These are phyloP conservation scores for Zoroaster sp. DNA, from an alignment of 53 echinoderm and acorn worm species.

Conservation along the genomic window DNA sequence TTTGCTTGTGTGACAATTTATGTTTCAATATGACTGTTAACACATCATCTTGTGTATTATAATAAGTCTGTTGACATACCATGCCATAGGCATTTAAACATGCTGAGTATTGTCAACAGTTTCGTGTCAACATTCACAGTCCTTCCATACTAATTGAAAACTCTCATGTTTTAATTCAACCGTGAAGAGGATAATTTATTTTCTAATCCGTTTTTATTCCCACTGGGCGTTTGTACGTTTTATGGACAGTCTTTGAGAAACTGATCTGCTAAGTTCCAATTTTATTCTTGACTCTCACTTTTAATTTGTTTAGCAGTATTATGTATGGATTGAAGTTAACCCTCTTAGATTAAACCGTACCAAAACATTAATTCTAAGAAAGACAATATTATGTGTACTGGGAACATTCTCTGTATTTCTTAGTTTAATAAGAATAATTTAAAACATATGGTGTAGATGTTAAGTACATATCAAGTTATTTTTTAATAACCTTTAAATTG, in stretches of 20 bases:
- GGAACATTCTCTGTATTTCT: no score
- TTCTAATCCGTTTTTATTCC: conserved; percentile 18
- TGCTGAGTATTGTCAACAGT: neutral
- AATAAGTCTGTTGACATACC: neutral
- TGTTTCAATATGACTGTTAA: no score
- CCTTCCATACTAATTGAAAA: conserved; percentile 26
- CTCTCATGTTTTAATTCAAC: neutral
- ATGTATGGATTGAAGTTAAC: neutral
- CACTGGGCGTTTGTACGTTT: neutral
- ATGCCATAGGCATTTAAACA: neutral
- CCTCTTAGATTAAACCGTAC: no score
- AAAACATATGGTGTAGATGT: no score
- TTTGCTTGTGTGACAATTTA: no score
- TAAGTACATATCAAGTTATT: no score
- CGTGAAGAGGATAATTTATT: conserved; percentile 24
- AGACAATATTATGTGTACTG: no score
- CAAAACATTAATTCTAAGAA: no score
- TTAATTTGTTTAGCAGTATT: neutral
- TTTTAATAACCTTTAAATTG: no score
- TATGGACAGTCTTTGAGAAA: neutral
- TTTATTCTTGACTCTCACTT: neutral
- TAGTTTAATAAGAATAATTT: no score
- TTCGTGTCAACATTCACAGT: conserved; percentile 1
- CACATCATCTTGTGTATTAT: no score
- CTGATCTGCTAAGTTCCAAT: neutral